Evolutionary conservation across 2,797 vertebrate genomes (phyloP), one percentile per base, ranked within the genome.

Genomic region (Catharus ustulatus): DNA sequence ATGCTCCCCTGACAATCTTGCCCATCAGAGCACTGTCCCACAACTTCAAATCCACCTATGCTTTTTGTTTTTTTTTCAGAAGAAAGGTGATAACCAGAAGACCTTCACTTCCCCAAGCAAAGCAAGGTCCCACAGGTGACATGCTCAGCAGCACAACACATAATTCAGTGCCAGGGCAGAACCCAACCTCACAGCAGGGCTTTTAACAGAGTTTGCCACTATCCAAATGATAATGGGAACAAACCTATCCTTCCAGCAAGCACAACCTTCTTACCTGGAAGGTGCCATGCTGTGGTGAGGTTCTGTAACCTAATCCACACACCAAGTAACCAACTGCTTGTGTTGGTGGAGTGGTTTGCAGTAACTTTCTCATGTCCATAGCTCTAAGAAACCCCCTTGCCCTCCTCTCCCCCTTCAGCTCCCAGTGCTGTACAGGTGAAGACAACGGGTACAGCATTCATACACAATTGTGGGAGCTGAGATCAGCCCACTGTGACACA

Each of bases 211-310:
- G 43, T 69, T 55, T 57, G n/a, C 38, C 26, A 10, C n/a, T 78
- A 59, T 10, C 22, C 45, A 75, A 48, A 36, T 8, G 42, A 38
- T 2, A 8, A 54, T 1, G 6, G 36, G 26, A 43, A 16, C 62
- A 61, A 62, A 43, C 36, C 17, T 54, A 22, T 29, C 43, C 24
- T 71, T 68, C 46, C 55, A 66, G 51, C 62, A 62, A 61, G 72
- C 51, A 61, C 68, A 62, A 3, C 40, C 46, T 34, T 54, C 58
- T 17, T 10, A 29, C 51, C 78, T 71, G 1, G 1, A 32, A 87
- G 52, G 32, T 77, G 68, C 74, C 13, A 1, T 17, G 69, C 55
- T 27, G n/a, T 1, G 3, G 58, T 0, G 0, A 77, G 79, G n/a
- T 26, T 76, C 73, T 74, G 58, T 32, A 29, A 40, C 59, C 66